phyloP scores from a whole-genome alignment of 2,888 invertebrate genomes.

The Pheosia tremula region DNA sequence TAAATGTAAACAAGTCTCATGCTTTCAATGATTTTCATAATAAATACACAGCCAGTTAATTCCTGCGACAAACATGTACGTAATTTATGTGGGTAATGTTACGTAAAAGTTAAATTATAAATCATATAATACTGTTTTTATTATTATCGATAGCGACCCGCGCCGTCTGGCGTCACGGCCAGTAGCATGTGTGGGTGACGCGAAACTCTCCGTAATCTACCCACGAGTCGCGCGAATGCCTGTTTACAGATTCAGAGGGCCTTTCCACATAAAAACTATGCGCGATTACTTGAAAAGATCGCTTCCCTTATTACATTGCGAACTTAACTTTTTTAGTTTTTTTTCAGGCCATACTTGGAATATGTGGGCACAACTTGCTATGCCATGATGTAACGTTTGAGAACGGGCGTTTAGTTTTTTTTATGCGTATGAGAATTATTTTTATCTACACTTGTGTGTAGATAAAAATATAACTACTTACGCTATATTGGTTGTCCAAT shows the following conservation, averaged over 20 bases:
- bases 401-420: no score
- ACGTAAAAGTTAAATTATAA: slow-evolving; percentile 44
- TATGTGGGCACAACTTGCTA: slow-evolving; percentile 9
- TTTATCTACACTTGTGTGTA: no score
- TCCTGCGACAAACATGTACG: neutral
- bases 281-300: slow-evolving; percentile 46
- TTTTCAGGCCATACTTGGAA: slow-evolving; percentile 14
- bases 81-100: slow-evolving; percentile 8
- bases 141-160: slow-evolving; percentile 47
- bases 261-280: slow-evolving; percentile 51
- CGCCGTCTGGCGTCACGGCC: slow-evolving; percentile 58
- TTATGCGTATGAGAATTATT: no score
- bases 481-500: no score
- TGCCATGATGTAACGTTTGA: neutral
- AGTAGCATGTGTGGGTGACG: slow-evolving; percentile 47
- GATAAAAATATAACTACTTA: no score
- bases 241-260: slow-evolving; percentile 60
- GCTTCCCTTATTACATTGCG: slow-evolving; percentile 26
- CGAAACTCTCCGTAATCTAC: slow-evolving; percentile 47
- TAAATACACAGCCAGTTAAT: no score
- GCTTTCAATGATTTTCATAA: no score
- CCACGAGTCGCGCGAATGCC: slow-evolving; percentile 46
- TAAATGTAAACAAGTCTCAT: no score
- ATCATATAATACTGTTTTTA: slow-evolving; percentile 52
- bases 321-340: slow-evolving; percentile 26